phyloP scores from a whole-genome alignment of 2,113 vertebrate genomes.

The Nothoprocta perdicaria region DNA sequence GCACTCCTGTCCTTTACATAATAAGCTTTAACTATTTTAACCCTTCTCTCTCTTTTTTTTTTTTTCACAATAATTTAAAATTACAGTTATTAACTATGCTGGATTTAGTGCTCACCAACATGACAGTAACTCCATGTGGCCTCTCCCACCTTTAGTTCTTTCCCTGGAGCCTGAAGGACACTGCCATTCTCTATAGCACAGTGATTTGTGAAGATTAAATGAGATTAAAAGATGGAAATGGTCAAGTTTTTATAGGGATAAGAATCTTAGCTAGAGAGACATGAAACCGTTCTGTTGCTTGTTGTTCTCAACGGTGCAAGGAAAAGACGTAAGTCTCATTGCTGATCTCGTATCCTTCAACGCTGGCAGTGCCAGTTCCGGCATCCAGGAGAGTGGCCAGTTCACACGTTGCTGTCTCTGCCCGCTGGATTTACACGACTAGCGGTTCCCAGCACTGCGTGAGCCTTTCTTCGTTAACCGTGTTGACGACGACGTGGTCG shows the following conservation, averaged over 20 bases:
- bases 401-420: background rate
- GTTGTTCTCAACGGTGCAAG: background rate
- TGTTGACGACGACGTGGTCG: conserved; percentile 89
- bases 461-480: conserved; percentile 77
- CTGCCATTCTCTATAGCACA: background rate
- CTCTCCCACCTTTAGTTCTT: background rate
- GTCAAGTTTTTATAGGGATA: background rate
- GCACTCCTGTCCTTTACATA: conserved; percentile 9
- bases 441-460: conserved; percentile 89
- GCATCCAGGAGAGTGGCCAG: background rate
- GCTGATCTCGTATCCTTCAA: conserved; percentile 1
- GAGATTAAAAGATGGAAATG: background rate
- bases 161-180: background rate
- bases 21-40: background rate
- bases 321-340: background rate
- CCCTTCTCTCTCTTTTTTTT: background rate
- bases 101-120: conserved; percentile 4
- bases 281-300: background rate
- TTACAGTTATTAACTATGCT: conserved; percentile 6
- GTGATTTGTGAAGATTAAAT: background rate
- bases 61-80: conserved; percentile 37
- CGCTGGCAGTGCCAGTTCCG: background rate
- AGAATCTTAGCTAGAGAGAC: background rate
- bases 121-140: background rate
- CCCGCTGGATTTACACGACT: conserved; percentile 76